A percentile compares a stretch with the other conserved stretches of the same genome.
Conservation (phyloP, 1,140 invertebrate species). For the Musca domestica region DNA sequence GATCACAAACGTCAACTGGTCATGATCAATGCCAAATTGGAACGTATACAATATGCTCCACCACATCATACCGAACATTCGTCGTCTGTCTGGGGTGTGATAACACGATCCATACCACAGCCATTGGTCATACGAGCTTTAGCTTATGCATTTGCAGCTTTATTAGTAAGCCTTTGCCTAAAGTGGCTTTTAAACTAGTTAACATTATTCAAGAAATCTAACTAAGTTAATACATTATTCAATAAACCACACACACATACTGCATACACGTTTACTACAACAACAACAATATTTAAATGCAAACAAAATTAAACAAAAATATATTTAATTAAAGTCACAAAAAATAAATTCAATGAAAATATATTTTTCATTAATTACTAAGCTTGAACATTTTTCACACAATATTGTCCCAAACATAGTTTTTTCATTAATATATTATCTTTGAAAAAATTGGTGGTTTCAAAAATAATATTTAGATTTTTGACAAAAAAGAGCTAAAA, state of each 20-base stretch:
- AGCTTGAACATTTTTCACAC: background rate
- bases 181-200: constrained; percentile 22
- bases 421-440: too few relatives aligned
- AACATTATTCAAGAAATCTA: background rate
- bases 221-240: background rate
- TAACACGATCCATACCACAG: constrained; percentile 24
- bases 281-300: background rate
- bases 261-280: too few relatives aligned
- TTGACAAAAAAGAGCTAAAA: too few relatives aligned
- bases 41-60: constrained; percentile 46
- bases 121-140: constrained; percentile 23
- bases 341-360: background rate
- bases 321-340: background rate
- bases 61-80: constrained; percentile 12
- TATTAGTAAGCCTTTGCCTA: constrained; percentile 21
- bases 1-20: constrained; percentile 41
- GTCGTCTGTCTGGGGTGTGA: background rate
- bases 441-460: too few relatives aligned
- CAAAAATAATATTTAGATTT: too few relatives aligned
- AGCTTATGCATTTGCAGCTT: constrained; percentile 24
- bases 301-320: background rate
- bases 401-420: background rate
- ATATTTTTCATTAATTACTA: background rate
- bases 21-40: constrained; percentile 39
- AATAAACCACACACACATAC: too few relatives aligned